Percentiles rank a stretch among this genome's conserved stretches.
Evolutionary conservation across 53 echinoderm and acorn worm genomes (phyloP).

Genomic region (Paracentrotus lividus): DNA sequence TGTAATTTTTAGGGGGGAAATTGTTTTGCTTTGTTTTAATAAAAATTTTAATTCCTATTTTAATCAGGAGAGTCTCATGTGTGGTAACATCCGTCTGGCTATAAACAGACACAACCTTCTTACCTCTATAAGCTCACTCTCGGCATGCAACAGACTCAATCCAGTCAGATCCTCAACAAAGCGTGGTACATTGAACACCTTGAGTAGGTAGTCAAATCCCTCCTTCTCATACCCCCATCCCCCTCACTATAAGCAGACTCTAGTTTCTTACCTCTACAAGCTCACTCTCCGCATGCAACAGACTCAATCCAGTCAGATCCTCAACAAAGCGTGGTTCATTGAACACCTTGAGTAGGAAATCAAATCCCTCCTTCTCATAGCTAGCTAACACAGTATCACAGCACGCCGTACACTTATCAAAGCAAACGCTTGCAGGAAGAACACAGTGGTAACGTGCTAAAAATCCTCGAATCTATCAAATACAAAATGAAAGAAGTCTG

Average conservation of each 20-base stretch:
- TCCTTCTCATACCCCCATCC: slow-evolving; percentile 92
- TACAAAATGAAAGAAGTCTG: background rate
- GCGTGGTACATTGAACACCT: slow-evolving; percentile 90
- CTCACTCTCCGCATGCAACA: slow-evolving; percentile 86
- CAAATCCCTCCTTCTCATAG: slow-evolving; percentile 92
- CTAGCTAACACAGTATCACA: slow-evolving; percentile 75
- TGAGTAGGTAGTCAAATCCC: slow-evolving; percentile 92
- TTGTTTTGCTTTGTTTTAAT: too few species aligned
- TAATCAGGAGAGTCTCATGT: too few species aligned
- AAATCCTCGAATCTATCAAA: slow-evolving; percentile 93
- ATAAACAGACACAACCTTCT: too few species aligned
- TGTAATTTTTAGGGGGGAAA: too few species aligned
- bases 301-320: slow-evolving; percentile 90
- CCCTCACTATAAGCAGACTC: too few species aligned
- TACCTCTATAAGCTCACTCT: slow-evolving; percentile 88
- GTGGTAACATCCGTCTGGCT: too few species aligned
- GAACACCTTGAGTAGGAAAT: slow-evolving; percentile 93
- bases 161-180: slow-evolving; percentile 96
- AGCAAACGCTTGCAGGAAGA: slow-evolving; percentile 91
- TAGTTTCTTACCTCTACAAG: slow-evolving; percentile 88
- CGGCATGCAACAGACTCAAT: slow-evolving; percentile 85
- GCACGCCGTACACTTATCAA: slow-evolving; percentile 96
- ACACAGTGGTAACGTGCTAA: slow-evolving; percentile 92
- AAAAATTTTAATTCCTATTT: too few species aligned
- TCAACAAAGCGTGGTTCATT: slow-evolving; percentile 94